These are phyloP conservation scores for Galemys pyrenaicus DNA, from an alignment of 2,113 vertebrate genomes.

Conservation along the genomic window DNA sequence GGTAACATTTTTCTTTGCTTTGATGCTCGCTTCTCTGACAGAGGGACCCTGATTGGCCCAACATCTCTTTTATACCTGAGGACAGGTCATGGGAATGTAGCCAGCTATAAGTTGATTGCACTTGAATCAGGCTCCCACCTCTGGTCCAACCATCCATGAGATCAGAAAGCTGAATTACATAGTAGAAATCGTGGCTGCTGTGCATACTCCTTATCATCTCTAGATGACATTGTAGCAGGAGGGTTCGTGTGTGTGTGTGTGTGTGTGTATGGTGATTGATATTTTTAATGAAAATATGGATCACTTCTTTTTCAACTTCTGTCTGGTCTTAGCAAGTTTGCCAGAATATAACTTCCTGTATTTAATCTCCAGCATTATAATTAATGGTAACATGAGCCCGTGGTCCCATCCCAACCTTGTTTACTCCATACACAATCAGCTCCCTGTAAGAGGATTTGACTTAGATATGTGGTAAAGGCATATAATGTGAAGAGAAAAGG, in stretches of 20 bases:
- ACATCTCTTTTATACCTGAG: not conserved
- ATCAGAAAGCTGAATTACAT: not conserved
- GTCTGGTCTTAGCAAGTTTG: constrained; percentile 26
- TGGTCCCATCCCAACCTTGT: not conserved
- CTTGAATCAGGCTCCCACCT: not conserved
- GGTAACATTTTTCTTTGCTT: not conserved
- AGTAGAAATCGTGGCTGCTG: not conserved
- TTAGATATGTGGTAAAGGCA: not conserved
- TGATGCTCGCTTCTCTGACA: not conserved
- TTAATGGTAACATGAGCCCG: constrained; percentile 17
- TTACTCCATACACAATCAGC: not conserved
- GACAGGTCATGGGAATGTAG: not conserved
- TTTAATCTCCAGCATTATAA: not conserved
- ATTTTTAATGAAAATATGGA: constrained; percentile 47
- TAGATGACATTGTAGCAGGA: not conserved
- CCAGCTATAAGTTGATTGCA: not conserved
- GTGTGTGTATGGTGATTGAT: not conserved
- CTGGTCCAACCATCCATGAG: not conserved
- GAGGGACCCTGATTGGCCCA: not conserved
- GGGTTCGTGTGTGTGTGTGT: not conserved
- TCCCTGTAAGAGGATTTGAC: not conserved
- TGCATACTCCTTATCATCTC: not conserved
- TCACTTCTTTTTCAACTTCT: constrained; percentile 34
- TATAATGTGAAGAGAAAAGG: not conserved
- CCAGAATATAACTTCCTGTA: not conserved